Evolutionary conservation across 2,797 vertebrate species (phyloP).

Genomic region (Cossypha dichroa): DNA sequence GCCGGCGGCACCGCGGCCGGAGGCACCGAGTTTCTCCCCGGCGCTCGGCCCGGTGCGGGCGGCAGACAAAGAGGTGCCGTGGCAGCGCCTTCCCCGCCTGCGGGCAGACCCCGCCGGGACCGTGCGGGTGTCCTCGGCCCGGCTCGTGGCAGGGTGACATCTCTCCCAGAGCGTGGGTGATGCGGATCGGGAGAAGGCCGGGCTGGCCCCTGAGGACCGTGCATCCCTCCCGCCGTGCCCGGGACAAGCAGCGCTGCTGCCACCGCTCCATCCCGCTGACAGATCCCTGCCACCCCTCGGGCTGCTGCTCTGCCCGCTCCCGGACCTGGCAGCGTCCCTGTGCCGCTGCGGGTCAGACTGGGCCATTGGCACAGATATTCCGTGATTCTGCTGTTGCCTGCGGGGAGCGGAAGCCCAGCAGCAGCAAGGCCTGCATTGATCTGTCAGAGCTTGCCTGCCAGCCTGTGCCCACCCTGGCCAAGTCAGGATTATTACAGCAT

Average conservation of each 20-base stretch:
- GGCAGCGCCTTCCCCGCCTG: too few species aligned
- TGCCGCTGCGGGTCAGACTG: neutral
- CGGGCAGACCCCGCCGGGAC: neutral
- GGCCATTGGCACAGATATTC: neutral
- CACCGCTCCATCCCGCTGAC: rapidly evolving
- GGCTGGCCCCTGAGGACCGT: neutral
- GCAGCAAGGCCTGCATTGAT: neutral
- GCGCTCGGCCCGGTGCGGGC: neutral
- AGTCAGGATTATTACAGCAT: neutral
- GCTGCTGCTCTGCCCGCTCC: neutral
- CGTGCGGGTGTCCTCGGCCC: neutral
- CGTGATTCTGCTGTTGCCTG: neutral
- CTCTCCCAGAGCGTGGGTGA: rapidly evolving
- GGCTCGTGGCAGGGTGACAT: neutral
- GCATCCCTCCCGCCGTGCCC: neutral
- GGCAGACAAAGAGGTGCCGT: neutral
- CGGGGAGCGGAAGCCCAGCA: neutral
- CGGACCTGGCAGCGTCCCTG: neutral
- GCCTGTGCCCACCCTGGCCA: neutral
- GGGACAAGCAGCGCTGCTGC: rapidly evolving
- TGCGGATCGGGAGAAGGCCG: neutral
- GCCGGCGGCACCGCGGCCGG: neutral
- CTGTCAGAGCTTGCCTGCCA: neutral
- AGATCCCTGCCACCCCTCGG: neutral
- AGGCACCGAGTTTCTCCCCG: neutral